phyloP scores from a whole-genome alignment of 2,888 invertebrate species.

The Eulithis testata region DNA sequence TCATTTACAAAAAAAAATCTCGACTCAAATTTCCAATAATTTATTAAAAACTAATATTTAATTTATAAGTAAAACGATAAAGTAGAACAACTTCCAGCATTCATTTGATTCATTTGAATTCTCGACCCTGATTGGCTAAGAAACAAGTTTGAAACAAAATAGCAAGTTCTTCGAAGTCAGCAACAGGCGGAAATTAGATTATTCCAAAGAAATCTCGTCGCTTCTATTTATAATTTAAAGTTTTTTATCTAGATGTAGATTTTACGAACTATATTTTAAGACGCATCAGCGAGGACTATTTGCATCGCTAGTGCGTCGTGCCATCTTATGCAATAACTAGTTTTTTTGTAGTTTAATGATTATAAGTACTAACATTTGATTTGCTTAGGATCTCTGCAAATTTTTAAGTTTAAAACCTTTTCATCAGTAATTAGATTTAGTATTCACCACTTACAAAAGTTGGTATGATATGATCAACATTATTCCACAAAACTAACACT shows the following conservation, averaged over 20 bases:
- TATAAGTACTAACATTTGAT: too few species aligned
- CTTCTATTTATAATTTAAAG: constrained; percentile 6
- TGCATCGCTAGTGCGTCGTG: too few species aligned
- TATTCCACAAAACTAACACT: constrained; percentile 49
- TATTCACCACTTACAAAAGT: neutral
- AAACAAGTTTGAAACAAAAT: constrained; percentile 25
- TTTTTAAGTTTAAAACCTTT: too few species aligned
- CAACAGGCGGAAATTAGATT: constrained; percentile 21
- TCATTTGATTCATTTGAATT: constrained; percentile 27
- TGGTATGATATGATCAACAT: neutral
- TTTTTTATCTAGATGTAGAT: neutral
- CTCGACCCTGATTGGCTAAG: constrained; percentile 18
- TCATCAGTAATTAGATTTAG: too few species aligned
- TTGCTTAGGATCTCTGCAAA: too few species aligned
- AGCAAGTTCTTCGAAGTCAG: constrained; percentile 20
- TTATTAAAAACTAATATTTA: constrained; percentile 15
- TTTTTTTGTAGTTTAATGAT: too few species aligned
- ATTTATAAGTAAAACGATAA: constrained; percentile 21
- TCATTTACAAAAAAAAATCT: constrained; percentile 6
- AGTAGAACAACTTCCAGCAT: constrained; percentile 14
- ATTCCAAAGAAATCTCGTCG: constrained; percentile 8
- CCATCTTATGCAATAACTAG: too few species aligned
- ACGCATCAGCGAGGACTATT: too few species aligned
- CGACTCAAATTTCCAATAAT: constrained; percentile 15
- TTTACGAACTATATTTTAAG: too few species aligned